These are phyloP conservation scores for Nycticorax nycticorax DNA, from an alignment of 2,113 vertebrate species.

Conservation along the genomic window DNA sequence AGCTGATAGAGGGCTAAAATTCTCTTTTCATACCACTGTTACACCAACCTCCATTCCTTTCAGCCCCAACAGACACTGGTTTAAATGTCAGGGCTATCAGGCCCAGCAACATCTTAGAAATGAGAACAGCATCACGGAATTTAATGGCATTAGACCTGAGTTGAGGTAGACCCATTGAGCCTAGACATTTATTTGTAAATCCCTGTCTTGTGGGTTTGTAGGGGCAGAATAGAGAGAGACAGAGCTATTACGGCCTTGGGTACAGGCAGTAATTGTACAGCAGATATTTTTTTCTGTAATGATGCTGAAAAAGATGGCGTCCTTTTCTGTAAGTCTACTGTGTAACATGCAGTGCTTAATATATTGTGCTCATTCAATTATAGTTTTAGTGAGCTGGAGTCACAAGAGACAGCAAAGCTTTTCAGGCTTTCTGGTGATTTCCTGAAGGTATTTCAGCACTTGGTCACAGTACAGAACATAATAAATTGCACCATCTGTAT, in stretches of 20 bases:
- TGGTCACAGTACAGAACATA: constrained; percentile 48
- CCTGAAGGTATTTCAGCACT: constrained; percentile 67
- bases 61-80: background rate
- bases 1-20: background rate
- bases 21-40: background rate
- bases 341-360: constrained; percentile 24
- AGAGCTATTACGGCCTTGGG: background rate
- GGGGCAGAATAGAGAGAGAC: background rate
- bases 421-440: constrained; percentile 61
- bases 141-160: background rate
- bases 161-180: background rate
- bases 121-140: background rate
- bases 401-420: constrained; percentile 48
- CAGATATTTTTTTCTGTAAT: constrained; percentile 1
- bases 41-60: background rate
- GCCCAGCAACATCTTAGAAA: background rate
- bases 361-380: constrained; percentile 58
- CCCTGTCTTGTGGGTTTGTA: background rate
- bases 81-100: background rate
- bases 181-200: background rate
- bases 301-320: constrained; percentile 1
- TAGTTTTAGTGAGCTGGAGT: constrained; percentile 50
- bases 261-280: background rate
- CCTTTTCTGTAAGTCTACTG: constrained; percentile 1
- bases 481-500: constrained; percentile 48